phyloP scores from a whole-genome alignment of 1,140 invertebrate genomes.

The Babylonia areolata region DNA sequence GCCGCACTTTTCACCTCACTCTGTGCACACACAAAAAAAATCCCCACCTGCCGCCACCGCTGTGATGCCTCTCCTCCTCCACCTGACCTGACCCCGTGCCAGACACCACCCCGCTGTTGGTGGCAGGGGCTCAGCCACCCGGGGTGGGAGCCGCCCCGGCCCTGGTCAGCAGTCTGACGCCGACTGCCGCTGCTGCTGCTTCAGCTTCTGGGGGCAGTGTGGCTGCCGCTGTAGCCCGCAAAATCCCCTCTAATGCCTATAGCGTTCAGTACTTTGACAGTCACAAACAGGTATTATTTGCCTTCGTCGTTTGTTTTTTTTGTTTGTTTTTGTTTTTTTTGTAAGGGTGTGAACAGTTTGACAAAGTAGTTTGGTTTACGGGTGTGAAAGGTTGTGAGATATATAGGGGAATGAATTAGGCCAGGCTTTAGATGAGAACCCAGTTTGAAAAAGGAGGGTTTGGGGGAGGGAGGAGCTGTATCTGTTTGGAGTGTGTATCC shows the following conservation, averaged over 20 bases:
- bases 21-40: conserved; percentile 80
- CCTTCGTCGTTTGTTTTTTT: background rate
- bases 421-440: too few species aligned
- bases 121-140: conserved; percentile 24
- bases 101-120: conserved; percentile 61
- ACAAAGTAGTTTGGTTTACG: background rate
- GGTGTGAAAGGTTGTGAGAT: too few species aligned
- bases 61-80: conserved; percentile 78
- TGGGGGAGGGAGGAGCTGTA: too few species aligned
- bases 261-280: conserved; percentile 96
- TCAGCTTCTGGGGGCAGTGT: too few species aligned
- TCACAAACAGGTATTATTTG: conserved; percentile 89
- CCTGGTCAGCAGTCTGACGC: conserved; percentile 15
- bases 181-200: conserved; percentile 56
- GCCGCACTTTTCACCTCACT: conserved; percentile 74
- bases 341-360: too few species aligned
- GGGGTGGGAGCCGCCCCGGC: conserved; percentile 31
- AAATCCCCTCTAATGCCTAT: conserved; percentile 89
- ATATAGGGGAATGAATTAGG: too few species aligned
- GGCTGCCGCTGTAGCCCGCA: conserved; percentile 59
- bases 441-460: too few species aligned
- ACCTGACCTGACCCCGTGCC: conserved; percentile 61
- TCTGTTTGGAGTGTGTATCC: too few species aligned
- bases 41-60: conserved; percentile 24
- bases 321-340: background rate